Evolutionary conservation across 2,888 invertebrate genomes (phyloP).

Genomic region (Acrobasis consociella): DNA sequence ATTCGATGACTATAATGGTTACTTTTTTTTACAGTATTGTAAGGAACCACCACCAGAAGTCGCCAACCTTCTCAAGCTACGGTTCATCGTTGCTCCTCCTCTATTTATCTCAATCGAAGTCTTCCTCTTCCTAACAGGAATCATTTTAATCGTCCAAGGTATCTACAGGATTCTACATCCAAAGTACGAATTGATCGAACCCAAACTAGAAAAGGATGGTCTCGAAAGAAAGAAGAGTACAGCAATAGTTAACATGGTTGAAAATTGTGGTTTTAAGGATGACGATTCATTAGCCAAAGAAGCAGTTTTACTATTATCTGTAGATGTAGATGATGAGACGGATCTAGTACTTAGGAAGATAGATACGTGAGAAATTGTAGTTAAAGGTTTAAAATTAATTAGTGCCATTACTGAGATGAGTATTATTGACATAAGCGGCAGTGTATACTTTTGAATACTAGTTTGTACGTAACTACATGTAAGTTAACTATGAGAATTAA

Average conservation of each 20-base stretch:
- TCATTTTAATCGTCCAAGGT: constrained; percentile 66
- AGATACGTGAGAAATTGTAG: not conserved
- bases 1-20: no score
- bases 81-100: constrained; percentile 78
- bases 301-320: constrained; percentile 61
- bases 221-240: constrained; percentile 31
- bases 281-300: constrained; percentile 61
- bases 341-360: constrained; percentile 39
- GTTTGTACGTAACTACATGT: not conserved
- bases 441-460: not conserved
- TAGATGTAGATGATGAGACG: constrained; percentile 55
- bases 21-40: constrained; percentile 55
- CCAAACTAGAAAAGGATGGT: constrained; percentile 37
- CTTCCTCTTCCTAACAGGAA: constrained; percentile 70
- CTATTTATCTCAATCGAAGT: constrained; percentile 70
- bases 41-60: constrained; percentile 67
- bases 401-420: constrained; percentile 17
- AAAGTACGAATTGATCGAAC: constrained; percentile 54
- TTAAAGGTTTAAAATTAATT: not conserved
- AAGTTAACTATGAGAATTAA: not conserved
- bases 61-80: constrained; percentile 65
- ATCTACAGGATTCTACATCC: constrained; percentile 60
- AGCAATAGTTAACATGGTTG: constrained; percentile 31
- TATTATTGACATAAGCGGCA: not conserved
- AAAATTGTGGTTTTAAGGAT: constrained; percentile 32